A percentile compares a stretch with the other conserved stretches of the same genome.
Conservation (phyloP, 2,888 invertebrate species). For the Microctonus aethiopoides region DNA sequence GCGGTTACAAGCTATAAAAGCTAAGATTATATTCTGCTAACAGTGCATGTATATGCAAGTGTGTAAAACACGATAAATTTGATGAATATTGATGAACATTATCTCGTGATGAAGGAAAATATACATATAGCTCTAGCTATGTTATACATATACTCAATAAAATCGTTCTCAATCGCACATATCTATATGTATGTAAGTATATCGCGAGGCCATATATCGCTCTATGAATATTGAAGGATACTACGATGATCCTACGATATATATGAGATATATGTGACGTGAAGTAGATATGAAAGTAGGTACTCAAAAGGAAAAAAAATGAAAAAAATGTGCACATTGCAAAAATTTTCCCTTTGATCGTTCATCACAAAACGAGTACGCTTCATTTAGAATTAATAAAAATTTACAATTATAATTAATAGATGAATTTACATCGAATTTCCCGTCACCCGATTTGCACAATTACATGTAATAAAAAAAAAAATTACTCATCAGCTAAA, state of each 20-base stretch:
- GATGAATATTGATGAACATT: slow-evolving; percentile 26
- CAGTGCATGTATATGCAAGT: neutral
- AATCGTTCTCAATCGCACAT: neutral
- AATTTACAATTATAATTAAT: neutral
- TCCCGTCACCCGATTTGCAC: neutral
- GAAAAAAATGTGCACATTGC: neutral
- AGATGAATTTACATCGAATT: neutral
- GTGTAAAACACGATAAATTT: slow-evolving; percentile 1
- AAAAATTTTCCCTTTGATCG: neutral
- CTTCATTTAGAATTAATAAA: neutral
- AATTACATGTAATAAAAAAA: neutral
- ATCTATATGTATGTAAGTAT: neutral
- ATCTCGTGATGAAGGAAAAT: neutral
- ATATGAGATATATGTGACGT: slow-evolving; percentile 19
- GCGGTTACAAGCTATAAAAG: too few species aligned
- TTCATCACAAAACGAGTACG: neutral
- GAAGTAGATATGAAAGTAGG: slow-evolving; percentile 28
- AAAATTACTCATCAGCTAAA: neutral
- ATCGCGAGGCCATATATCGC: neutral
- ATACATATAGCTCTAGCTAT: neutral
- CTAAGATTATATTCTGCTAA: neutral
- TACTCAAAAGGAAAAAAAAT: neutral
- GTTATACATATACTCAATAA: neutral
- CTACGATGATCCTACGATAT: slow-evolving; percentile 20
- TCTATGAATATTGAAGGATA: slow-evolving; percentile 14